Conservation (phyloP, 2,113 vertebrate genomes). For the Mola mola region DNA sequence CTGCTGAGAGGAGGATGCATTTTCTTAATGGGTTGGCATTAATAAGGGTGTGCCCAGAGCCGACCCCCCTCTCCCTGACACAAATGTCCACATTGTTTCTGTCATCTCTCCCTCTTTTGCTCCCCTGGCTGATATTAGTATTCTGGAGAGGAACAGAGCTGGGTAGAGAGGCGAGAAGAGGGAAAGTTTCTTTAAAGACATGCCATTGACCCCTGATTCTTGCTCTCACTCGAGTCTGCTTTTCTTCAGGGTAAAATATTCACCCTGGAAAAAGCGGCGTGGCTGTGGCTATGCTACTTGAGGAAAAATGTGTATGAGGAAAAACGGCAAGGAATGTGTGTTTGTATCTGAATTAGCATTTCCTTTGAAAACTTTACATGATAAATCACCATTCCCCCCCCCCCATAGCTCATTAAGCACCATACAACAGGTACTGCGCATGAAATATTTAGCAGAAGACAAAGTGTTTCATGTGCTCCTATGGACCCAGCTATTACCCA, state of each 20-base stretch:
- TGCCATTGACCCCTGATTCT: slow-evolving; percentile 92
- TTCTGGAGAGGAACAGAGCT: slow-evolving; percentile 80
- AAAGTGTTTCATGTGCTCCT: slow-evolving; percentile 78
- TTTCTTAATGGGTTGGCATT: slow-evolving; percentile 95
- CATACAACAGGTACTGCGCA: slow-evolving; percentile 76
- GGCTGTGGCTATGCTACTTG: slow-evolving; percentile 79
- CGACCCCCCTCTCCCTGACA: slow-evolving; percentile 94
- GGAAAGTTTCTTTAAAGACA: slow-evolving; percentile 89
- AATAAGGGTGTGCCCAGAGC: slow-evolving; percentile 89
- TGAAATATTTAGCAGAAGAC: slow-evolving; percentile 80
- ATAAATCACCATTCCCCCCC: slow-evolving; percentile 70
- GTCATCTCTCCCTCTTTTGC: slow-evolving; percentile 83
- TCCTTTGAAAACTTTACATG: slow-evolving; percentile 82
- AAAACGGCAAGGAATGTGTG: slow-evolving; percentile 51
- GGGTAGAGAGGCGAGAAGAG: slow-evolving; percentile 79
- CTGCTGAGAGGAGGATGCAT: slow-evolving; percentile 85
- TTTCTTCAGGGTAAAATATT: slow-evolving; percentile 97
- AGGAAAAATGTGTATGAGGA: slow-evolving; percentile 52
- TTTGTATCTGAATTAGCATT: slow-evolving; percentile 73
- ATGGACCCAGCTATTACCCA: slow-evolving; percentile 73
- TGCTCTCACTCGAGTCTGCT: slow-evolving; percentile 89
- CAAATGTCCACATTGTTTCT: slow-evolving; percentile 88
- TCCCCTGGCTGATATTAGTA: slow-evolving; percentile 84
- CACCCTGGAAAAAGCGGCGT: slow-evolving; percentile 84
- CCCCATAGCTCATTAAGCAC: slow-evolving; percentile 73